phyloP scores from a whole-genome alignment of 23 tunicate genomes.

The Ciona savignyi region DNA sequence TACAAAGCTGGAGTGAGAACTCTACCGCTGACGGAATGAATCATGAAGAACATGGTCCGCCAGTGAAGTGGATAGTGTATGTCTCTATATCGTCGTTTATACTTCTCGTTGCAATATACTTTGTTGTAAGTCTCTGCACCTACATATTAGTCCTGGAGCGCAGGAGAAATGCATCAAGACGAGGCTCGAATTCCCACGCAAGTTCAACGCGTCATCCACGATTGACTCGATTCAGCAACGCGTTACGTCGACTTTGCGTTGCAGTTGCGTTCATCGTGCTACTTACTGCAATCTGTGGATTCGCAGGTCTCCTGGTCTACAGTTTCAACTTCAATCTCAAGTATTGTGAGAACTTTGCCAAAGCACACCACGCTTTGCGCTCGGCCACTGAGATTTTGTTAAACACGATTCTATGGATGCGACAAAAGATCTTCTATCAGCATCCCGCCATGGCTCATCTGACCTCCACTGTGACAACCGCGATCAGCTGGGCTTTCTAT shows the following conservation, averaged over 20 bases:
- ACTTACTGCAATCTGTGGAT: background rate
- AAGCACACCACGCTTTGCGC: conserved; percentile 28
- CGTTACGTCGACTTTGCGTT: background rate
- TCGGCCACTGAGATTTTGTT: conserved; percentile 29
- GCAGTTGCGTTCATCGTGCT: background rate
- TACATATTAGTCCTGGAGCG: background rate
- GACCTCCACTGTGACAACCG: conserved; percentile 18
- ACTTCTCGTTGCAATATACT: background rate
- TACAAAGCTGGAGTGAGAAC: too few species aligned
- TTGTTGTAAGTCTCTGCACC: background rate
- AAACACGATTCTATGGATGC: conserved; percentile 53
- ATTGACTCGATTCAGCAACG: background rate
- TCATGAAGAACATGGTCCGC: background rate
- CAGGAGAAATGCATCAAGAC: background rate
- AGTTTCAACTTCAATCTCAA: background rate
- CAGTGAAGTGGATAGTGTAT: background rate
- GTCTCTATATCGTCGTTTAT: background rate
- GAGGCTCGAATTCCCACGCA: background rate
- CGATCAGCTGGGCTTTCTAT: conserved; percentile 41
- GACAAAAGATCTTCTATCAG: conserved; percentile 48
- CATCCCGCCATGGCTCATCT: conserved; percentile 49
- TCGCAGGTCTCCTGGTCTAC: conserved; percentile 1
- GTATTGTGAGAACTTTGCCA: conserved; percentile 12
- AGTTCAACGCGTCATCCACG: background rate
- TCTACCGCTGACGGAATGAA: background rate